Evolutionary conservation across 2,113 vertebrate genomes (phyloP), one percentile per base, ranked within the genome.

Genomic region (Phoxinus phoxinus): DNA sequence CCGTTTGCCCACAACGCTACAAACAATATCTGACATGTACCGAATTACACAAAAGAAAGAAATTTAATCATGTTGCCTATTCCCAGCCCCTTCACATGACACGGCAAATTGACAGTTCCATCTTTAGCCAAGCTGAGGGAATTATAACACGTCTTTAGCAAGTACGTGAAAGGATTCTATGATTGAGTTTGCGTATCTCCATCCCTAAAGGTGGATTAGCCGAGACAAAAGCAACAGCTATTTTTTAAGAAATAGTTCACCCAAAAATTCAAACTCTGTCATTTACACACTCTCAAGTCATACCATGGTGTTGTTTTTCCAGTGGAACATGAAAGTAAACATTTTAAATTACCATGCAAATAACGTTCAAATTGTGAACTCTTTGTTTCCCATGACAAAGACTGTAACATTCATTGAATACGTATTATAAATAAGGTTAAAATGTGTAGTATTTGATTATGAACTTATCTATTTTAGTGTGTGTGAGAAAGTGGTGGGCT

Each of bases 21-120:
- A 81, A 81, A 81, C 63, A 81, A 51, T 69, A 81, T 69, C 61
- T 51, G 61, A 81, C 44, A 81, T 6, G 25, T 32, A 51, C 17
- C 6, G 44, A 69, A 81, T 48, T 69, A 69, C 44, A 69, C 44
- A 32, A 81, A 81, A 44, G 17, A 65, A 51, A 69, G 19, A 81
- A 46, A 51, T 51, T 7, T 53, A 81, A 81, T 65, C 61, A 81
- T n/a, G 80, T 69, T 30, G 44, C 80, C 80, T 23, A 35, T 81
- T 81, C 41, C 61, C 5, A 21, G 80, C 17, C 10, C 11, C 41
- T 51, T 51, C 61, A 51, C 25, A 30, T 23, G 6, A 69, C 27
- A 81, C 32, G 25, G 41, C 51, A 53, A 51, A 69, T 51, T 69
- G 78, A 81, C 78, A 81, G 58, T 59, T 30, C 58, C 58, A 80